Evolutionary conservation across 2,888 invertebrate genomes (phyloP).

Genomic region (Calliscelio sp.): DNA sequence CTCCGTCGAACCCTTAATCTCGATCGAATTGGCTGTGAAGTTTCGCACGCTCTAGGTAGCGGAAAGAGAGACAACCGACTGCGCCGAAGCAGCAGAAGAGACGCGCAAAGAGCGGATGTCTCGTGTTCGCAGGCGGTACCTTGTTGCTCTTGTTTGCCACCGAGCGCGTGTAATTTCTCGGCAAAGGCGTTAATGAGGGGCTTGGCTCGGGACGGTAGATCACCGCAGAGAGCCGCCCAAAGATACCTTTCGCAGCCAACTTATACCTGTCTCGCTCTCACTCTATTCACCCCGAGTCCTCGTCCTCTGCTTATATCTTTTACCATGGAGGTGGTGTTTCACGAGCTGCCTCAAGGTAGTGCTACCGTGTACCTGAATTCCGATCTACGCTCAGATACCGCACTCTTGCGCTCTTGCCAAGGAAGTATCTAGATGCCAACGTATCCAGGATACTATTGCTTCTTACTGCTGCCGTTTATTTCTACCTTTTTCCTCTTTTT

Average conservation of each 20-base stretch:
- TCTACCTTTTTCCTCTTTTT: conserved; percentile 31
- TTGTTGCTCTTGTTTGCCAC: conserved; percentile 86
- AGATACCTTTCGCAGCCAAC: conserved; percentile 75
- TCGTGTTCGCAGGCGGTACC: conserved; percentile 82
- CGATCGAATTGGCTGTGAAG: conserved; percentile 78
- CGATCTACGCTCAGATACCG: conserved; percentile 84
- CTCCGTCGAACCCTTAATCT: conserved; percentile 63
- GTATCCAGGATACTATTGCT: conserved; percentile 81
- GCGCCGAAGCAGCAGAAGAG: conserved; percentile 48
- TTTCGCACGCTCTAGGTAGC: conserved; percentile 82
- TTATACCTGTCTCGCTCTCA: conserved; percentile 55
- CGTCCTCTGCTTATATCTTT: conserved; percentile 71
- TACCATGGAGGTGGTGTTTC: conserved; percentile 80
- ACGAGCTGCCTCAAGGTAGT: conserved; percentile 82
- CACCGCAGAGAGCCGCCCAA: conserved; percentile 80
- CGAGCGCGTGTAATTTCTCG: conserved; percentile 85
- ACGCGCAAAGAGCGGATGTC: conserved; percentile 71
- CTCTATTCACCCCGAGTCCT: conserved; percentile 65
- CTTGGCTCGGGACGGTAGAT: conserved; percentile 85
- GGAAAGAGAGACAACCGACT: conserved; percentile 70
- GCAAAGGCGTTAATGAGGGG: conserved; percentile 86
- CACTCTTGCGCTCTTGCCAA: conserved; percentile 78
- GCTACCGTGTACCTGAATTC: conserved; percentile 85
- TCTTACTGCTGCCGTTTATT: conserved; percentile 65
- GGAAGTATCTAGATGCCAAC: conserved; percentile 82